phyloP scores from a whole-genome alignment of 2,113 vertebrate species.

The Peromyscus maniculatus region DNA sequence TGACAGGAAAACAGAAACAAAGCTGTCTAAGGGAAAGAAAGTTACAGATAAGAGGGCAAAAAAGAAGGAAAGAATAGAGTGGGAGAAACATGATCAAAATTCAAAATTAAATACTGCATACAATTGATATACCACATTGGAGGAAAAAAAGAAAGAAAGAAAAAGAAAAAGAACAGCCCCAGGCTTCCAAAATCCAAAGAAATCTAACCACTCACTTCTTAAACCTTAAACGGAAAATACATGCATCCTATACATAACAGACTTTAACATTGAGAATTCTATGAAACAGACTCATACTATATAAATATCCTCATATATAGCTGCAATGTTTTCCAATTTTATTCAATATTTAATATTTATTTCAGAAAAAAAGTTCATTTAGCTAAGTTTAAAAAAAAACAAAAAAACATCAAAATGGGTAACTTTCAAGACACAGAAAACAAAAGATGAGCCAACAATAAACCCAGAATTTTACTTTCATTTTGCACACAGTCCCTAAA shows the following conservation, averaged over 20 bases:
- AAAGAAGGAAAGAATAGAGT: neutral
- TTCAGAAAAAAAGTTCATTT: neutral
- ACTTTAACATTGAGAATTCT: conserved; percentile 15
- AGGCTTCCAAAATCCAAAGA: neutral
- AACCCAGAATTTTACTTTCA: neutral
- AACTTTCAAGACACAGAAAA: neutral
- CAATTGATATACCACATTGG: neutral
- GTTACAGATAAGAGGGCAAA: too few relatives aligned
- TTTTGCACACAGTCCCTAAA: neutral
- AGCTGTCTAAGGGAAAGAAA: neutral
- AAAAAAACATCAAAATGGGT: neutral
- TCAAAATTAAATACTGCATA: neutral
- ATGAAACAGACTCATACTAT: neutral
- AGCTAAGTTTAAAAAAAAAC: neutral
- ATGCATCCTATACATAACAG: neutral
- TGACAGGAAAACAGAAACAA: neutral
- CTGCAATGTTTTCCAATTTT: neutral
- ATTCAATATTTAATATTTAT: neutral
- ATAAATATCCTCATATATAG: neutral
- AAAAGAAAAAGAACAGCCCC: neutral
- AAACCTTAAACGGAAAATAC: neutral
- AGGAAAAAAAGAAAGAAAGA: neutral
- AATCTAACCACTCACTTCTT: neutral
- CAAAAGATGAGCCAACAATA: neutral
- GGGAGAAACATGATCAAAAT: neutral